Conservation (phyloP, 64 coral and sea anemone genomes). For the Actinia tenebrosa region DNA sequence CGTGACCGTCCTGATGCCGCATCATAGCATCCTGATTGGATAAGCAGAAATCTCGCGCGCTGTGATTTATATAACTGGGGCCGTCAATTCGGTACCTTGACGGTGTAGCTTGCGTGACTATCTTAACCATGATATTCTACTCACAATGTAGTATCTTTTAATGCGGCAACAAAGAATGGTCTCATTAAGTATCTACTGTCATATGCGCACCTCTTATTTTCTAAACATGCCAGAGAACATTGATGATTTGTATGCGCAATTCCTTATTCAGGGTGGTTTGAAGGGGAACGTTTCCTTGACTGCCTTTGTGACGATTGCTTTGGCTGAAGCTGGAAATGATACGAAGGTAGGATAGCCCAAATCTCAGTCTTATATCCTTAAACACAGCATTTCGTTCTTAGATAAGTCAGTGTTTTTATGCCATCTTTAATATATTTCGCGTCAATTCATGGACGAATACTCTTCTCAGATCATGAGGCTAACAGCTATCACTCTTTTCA, state of each 20-base stretch:
- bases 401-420: neutral
- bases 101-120: no score
- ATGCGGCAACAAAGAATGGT: no score
- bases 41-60: no score
- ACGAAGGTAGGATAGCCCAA: constrained; percentile 2
- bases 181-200: neutral
- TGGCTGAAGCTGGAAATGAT: constrained; percentile 57
- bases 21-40: no score
- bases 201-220: neutral
- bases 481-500: no score
- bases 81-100: no score
- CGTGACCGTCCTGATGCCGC: no score
- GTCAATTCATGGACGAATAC: neutral
- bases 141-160: no score
- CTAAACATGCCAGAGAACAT: neutral
- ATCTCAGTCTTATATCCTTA: neutral
- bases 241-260: neutral
- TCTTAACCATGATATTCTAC: no score
- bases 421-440: neutral
- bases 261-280: constrained; percentile 58
- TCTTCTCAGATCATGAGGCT: no score
- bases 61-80: no score
- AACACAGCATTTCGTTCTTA: no score
- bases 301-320: constrained; percentile 59
- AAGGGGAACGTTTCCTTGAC: constrained; percentile 60